Evolutionary conservation across 2,888 invertebrate species (phyloP).

Genomic region (Chydorus sphaericus): DNA sequence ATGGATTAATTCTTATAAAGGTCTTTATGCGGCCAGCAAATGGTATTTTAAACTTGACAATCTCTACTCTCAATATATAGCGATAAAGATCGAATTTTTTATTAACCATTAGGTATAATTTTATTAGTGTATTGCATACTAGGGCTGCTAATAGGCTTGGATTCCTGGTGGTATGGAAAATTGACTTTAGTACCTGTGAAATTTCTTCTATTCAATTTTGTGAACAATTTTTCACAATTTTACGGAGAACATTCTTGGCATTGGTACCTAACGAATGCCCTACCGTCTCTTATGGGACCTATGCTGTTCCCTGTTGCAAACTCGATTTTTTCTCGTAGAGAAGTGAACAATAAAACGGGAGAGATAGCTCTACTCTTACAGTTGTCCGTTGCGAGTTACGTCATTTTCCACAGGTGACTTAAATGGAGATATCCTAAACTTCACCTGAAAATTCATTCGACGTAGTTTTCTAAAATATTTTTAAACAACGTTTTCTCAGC

Average conservation of each 20-base stretch:
- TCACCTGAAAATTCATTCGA: no score
- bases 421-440: no score
- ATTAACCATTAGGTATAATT: no score
- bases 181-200: slow-evolving; percentile 63
- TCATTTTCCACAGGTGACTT: slow-evolving; percentile 31
- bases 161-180: slow-evolving; percentile 54
- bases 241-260: slow-evolving; percentile 79
- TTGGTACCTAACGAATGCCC: slow-evolving; percentile 74
- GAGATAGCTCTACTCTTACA: slow-evolving; percentile 1
- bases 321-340: slow-evolving; percentile 6
- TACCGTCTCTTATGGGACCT: slow-evolving; percentile 65
- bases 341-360: slow-evolving; percentile 16
- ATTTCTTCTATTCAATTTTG: slow-evolving; percentile 65
- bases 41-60: no score
- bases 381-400: slow-evolving; percentile 20
- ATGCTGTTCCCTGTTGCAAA: slow-evolving; percentile 41
- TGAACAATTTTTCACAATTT: slow-evolving; percentile 54
- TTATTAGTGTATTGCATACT: no score
- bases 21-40: background rate
- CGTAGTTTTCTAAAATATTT: no score
- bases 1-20: background rate
- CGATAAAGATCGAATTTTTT: no score
- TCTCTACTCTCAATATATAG: no score
- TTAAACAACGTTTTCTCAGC: slow-evolving; percentile 35
- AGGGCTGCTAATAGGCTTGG: slow-evolving; percentile 43